Percentiles rank a stretch among this genome's conserved stretches.
These are phyloP conservation scores for Taenaris catops DNA, from an alignment of 2,888 invertebrate genomes.

Conservation along the genomic window DNA sequence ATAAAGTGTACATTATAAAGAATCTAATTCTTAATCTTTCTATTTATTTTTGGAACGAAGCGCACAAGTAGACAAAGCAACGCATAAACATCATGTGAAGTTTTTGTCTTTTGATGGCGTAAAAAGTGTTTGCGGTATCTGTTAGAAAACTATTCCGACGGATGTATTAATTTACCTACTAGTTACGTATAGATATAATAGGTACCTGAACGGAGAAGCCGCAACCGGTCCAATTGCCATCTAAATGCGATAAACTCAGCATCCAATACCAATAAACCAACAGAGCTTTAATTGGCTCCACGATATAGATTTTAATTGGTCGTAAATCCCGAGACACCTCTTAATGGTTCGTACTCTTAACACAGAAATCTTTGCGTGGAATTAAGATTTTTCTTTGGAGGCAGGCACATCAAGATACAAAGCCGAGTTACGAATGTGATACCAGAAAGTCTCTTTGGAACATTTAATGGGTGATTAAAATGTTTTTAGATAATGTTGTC, in stretches of 20 bases:
- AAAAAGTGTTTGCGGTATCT: too few relatives aligned
- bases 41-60: too few relatives aligned
- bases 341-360: constrained; percentile 47
- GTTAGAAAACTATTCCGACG: too few relatives aligned
- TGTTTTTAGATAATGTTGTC: constrained; percentile 22
- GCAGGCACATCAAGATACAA: constrained; percentile 25
- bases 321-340: constrained; percentile 51
- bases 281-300: constrained; percentile 63
- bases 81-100: too few relatives aligned
- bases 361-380: constrained; percentile 40
- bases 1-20: too few relatives aligned
- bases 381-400: constrained; percentile 41
- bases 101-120: too few relatives aligned
- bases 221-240: constrained; percentile 35
- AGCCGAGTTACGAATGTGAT: constrained; percentile 22
- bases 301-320: constrained; percentile 73
- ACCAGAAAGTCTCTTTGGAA: constrained; percentile 18
- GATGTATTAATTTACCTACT: too few relatives aligned
- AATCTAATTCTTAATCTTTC: too few relatives aligned
- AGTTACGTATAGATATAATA: too few relatives aligned
- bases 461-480: constrained; percentile 25
- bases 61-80: too few relatives aligned
- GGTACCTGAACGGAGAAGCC: constrained; percentile 7
- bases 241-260: constrained; percentile 43
- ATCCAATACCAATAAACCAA: constrained; percentile 59